Percentiles rank a stretch among this genome's conserved stretches.
These are phyloP conservation scores for Aphis gossypii DNA, from an alignment of 1,140 invertebrate genomes.

Conservation along the genomic window DNA sequence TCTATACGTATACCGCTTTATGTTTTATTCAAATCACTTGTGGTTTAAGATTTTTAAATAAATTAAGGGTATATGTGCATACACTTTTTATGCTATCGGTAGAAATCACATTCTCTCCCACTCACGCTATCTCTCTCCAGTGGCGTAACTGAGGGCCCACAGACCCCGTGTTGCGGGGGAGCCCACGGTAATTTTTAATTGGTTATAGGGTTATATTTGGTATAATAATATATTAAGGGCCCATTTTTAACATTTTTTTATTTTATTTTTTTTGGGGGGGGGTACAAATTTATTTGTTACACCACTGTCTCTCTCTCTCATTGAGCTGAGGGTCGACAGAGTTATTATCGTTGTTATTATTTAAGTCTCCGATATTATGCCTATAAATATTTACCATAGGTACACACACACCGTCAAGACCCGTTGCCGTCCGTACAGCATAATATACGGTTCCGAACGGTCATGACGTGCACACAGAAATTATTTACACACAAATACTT, in stretches of 20 bases:
- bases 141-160: too few species aligned
- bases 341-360: not conserved
- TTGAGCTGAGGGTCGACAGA: not conserved
- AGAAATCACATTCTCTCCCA: not conserved
- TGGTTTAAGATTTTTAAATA: not conserved
- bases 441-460: not conserved
- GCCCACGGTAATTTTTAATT: too few species aligned
- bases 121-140: not conserved
- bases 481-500: constrained; percentile 18
- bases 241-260: too few species aligned
- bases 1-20: not conserved
- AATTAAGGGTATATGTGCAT: not conserved
- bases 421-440: not conserved
- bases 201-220: too few species aligned
- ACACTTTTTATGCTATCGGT: not conserved
- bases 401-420: not conserved
- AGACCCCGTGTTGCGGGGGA: too few species aligned
- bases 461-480: not conserved
- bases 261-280: too few species aligned
- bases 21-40: constrained; percentile 18
- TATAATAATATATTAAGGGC: too few species aligned
- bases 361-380: not conserved
- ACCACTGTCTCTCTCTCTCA: not conserved
- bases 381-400: constrained; percentile 9
- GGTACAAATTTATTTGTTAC: too few species aligned